Evolutionary conservation across 2,113 vertebrate species (phyloP).

Genomic region (Engystomops pustulosus): DNA sequence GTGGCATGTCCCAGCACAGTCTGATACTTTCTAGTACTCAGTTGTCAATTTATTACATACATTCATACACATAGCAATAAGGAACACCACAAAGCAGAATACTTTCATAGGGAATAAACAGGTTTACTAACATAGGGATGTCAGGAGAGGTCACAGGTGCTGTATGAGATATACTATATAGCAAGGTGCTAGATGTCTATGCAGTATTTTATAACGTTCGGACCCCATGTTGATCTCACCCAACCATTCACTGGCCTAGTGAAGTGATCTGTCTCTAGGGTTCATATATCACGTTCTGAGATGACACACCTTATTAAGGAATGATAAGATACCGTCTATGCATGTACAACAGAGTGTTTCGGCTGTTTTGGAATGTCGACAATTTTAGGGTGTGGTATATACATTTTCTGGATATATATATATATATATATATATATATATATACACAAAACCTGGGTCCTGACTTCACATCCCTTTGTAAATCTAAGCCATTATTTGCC

Average conservation of each 20-base stretch:
- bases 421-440: not conserved
- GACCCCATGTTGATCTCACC: not conserved
- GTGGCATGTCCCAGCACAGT: no score
- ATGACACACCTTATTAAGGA: not conserved
- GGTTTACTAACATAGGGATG: no score
- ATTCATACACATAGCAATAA: no score
- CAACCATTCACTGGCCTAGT: not conserved
- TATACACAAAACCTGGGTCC: not conserved
- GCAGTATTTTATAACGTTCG: no score
- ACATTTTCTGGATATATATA: not conserved
- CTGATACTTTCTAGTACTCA: no score
- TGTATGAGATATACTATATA: no score
- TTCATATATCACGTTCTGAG: not conserved
- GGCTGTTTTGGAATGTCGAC: slow-evolving; percentile 26
- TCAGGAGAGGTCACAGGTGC: no score
- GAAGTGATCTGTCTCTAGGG: no score
- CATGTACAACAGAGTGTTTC: not conserved
- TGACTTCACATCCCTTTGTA: not conserved
- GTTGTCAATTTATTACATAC: no score
- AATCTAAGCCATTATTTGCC: not conserved
- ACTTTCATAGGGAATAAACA: no score
- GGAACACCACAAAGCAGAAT: no score
- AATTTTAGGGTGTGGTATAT: slow-evolving; percentile 26
- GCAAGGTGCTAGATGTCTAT: no score
- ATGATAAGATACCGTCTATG: not conserved